These are phyloP conservation scores for Diarsia mendica DNA, from an alignment of 2,888 invertebrate genomes.

Conservation along the genomic window DNA sequence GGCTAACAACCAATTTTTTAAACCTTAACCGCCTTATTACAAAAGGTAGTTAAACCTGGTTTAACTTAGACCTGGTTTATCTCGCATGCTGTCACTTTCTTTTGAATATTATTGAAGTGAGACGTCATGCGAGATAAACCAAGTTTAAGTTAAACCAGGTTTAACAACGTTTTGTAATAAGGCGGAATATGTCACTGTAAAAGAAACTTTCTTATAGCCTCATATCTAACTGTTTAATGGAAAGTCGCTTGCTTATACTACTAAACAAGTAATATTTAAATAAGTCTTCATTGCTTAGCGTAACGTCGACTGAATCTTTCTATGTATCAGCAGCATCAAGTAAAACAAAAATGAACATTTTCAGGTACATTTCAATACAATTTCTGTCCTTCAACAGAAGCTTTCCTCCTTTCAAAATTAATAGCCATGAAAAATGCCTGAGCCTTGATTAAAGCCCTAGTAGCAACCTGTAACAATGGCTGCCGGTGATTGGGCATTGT, in stretches of 20 bases:
- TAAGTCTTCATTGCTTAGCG: too few relatives aligned
- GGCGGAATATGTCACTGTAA: not conserved
- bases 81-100: too few relatives aligned
- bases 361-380: not conserved
- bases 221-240: not conserved
- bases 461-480: slow-evolving; percentile 66
- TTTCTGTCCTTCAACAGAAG: not conserved
- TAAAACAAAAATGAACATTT: not conserved
- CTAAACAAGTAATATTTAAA: too few relatives aligned
- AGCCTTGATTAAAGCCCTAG: slow-evolving; percentile 47
- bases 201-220: not conserved
- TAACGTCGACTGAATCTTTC: too few relatives aligned
- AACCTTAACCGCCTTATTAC: too few relatives aligned
- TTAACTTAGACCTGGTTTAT: too few relatives aligned
- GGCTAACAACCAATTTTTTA: too few relatives aligned
- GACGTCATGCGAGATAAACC: too few relatives aligned
- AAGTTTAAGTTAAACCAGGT: too few relatives aligned
- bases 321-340: not conserved
- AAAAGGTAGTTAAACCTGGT: too few relatives aligned
- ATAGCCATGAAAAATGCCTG: slow-evolving; percentile 44
- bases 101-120: too few relatives aligned
- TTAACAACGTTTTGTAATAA: too few relatives aligned
- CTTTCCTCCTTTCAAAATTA: slow-evolving; percentile 33
- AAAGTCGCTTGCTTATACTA: not conserved
- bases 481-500: slow-evolving; percentile 87